Evolutionary conservation across 1,140 invertebrate genomes (phyloP), one percentile per base, ranked within the genome.

Genomic region (Drosophila watanabei): DNA sequence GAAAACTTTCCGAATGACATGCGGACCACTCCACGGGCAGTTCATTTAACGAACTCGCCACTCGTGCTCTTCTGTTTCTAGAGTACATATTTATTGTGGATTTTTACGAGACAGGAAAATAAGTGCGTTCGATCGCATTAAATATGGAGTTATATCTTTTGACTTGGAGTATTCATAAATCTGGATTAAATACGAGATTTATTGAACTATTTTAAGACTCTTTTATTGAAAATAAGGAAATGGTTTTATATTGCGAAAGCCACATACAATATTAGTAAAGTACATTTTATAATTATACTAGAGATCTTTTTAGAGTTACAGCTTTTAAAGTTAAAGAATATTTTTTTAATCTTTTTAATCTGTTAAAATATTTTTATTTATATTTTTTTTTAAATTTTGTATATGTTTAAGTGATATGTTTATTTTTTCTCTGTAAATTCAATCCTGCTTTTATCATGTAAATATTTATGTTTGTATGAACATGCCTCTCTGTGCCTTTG

Each of bases 1-100:
- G 51, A 33, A 30, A 66, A 51, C 20, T 69, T 70, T 49, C 32
- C 43, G 49, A 66, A 66, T 46, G 68, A 69, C 52, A 52, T 39
- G 75, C 33, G n/a, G 39, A 32, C 41, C 24, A 16, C n/a, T 59
- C 45, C 39, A 58, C 14, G 46, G 62, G 33, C 62, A 78, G 63
- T 60, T 70, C 49, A 62, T 78, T 78, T 78, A 60, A 60, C 37
- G 62, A 45, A 45, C 30, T 10, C 32, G 13, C 37, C 9, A 2
- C 54, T 24, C 54, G 8, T 37, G 9, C 58, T 33, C 58, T 66
- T 45, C 39, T 13, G 28, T 13, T 24, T 13, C 13, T 32, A 52
- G 37, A 48, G 18, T 30, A 33, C 16, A 43, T 43, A 66, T 68
- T 39, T 35, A 51, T 45, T 33, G 8, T 20, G 8, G 20, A 10